Base-by-base conservation (phyloP, 2,113 vertebrate genomes). In the Peucedramus taeniatus region DNA sequence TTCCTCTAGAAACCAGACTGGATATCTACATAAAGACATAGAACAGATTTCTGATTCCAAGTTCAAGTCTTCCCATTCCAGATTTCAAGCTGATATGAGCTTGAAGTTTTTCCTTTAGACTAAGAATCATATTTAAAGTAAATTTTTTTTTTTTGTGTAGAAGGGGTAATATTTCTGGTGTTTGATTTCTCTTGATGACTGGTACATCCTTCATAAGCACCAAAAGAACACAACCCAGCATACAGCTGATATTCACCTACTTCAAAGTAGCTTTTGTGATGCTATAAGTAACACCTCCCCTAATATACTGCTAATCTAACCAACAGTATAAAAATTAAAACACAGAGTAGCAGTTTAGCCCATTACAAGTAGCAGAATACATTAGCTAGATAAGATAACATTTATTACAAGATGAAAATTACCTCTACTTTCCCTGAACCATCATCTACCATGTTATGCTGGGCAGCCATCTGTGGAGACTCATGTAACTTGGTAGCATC, bases 371-470 rank as follows among this genome's bases (percentile, higher is more conserved):
- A 70, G n/a, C 20, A 42, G 35, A 87, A 74, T 7, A 80, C 7
- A 14, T 12, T 27, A 81, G 31, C 11, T 65, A 61, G 12, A 20
- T 17, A 50, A 33, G 9, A 68, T n/a, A 61, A 47, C 64, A 84
- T 79, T 85, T 65, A 76, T 87, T 37, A 31, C 5, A 80, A 87
- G 8, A 50, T 6, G 30, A 66, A 82, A 83, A 66, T 89, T 97
- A 99, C 99, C 98, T 99, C 97, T 60, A 98, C 98, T 92, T 98
- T 96, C 24, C 99, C 99, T 9, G 98, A 98, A 13, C 99, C 99
- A 0, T 99, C 98, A 49, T 99, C 99, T 85, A 99, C 98, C 99
- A 99, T 99, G 87, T 99, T 98, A 95, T 99, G 98, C 79, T 98
- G 98, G 9, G 99, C 99, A 39, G 99, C 99, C 99, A 99, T 99